Evolutionary conservation across 2,113 vertebrate species (phyloP).

Genomic region (Forbesichthys papilliferus): DNA sequence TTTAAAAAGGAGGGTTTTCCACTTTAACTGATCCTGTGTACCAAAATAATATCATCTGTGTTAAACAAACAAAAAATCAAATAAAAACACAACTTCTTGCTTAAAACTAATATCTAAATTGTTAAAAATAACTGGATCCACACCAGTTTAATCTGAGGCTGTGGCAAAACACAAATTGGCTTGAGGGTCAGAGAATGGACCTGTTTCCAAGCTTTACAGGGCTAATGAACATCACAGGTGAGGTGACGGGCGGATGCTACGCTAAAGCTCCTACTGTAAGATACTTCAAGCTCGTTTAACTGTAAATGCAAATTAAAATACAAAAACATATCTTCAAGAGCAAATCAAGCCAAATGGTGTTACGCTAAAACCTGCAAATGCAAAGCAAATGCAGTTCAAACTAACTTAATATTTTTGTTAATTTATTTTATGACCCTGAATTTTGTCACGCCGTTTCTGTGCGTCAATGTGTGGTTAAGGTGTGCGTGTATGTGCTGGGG

Average conservation of each 20-base stretch:
- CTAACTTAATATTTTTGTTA: background rate
- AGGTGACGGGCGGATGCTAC: slow-evolving; percentile 16
- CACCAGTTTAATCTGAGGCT: slow-evolving; percentile 6
- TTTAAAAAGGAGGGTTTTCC: background rate
- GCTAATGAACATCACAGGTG: slow-evolving; percentile 35
- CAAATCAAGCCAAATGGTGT: slow-evolving; percentile 39
- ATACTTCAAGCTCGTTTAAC: slow-evolving; percentile 52
- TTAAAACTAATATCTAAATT: slow-evolving; percentile 18
- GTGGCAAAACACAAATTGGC: slow-evolving; percentile 21
- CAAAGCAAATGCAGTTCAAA: slow-evolving; percentile 12
- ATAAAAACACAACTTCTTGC: slow-evolving; percentile 8
- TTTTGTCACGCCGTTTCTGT: slow-evolving; percentile 51
- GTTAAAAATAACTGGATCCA: slow-evolving; percentile 34
- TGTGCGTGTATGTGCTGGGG: slow-evolving; percentile 1
- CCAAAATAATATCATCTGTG: slow-evolving; percentile 12
- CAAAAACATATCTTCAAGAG: slow-evolving; percentile 48
- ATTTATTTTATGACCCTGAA: slow-evolving; percentile 68
- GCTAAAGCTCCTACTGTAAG: slow-evolving; percentile 42
- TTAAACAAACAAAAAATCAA: slow-evolving; percentile 4
- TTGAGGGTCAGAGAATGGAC: background rate
- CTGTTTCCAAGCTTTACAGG: slow-evolving; percentile 16
- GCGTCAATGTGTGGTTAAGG: slow-evolving; percentile 46
- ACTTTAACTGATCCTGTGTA: slow-evolving; percentile 28
- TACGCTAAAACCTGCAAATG: slow-evolving; percentile 49
- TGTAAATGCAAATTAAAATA: slow-evolving; percentile 26